phyloP scores from a whole-genome alignment of 1,140 invertebrate species.

The Sarcophaga peregrina region DNA sequence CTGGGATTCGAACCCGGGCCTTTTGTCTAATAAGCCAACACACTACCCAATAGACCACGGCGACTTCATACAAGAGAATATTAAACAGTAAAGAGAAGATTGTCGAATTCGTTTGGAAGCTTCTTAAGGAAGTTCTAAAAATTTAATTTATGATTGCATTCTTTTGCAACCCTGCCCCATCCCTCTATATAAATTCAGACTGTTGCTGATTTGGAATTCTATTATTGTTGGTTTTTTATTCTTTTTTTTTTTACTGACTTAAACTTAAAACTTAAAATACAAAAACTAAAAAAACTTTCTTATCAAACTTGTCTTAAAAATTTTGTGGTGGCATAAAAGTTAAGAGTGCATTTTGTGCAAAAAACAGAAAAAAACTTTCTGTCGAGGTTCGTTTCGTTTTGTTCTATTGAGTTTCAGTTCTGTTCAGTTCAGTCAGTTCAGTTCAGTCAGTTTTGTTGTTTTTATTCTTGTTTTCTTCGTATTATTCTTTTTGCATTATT shows the following conservation, averaged over 20 bases:
- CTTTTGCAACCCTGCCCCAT: neutral
- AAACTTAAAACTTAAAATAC: neutral
- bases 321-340: constrained; percentile 35
- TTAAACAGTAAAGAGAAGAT: too few species aligned
- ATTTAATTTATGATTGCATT: neutral
- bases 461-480: too few species aligned
- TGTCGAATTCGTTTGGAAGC: too few species aligned
- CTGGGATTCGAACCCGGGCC: too few species aligned
- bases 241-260: neutral
- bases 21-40: too few species aligned
- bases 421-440: too few species aligned
- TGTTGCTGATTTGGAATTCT: constrained; percentile 9
- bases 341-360: constrained; percentile 34
- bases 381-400: constrained; percentile 1
- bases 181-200: neutral
- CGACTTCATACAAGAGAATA: too few species aligned
- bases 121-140: too few species aligned
- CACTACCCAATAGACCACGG: too few species aligned
- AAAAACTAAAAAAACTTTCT: constrained; percentile 20
- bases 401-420: too few species aligned
- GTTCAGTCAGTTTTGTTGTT: too few species aligned
- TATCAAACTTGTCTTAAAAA: constrained; percentile 32
- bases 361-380: neutral
- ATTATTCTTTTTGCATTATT: neutral
- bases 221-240: neutral